Evolutionary conservation across 2,113 vertebrate genomes (phyloP), one percentile per base, ranked within the genome.

Genomic region (Macrotus californicus): DNA sequence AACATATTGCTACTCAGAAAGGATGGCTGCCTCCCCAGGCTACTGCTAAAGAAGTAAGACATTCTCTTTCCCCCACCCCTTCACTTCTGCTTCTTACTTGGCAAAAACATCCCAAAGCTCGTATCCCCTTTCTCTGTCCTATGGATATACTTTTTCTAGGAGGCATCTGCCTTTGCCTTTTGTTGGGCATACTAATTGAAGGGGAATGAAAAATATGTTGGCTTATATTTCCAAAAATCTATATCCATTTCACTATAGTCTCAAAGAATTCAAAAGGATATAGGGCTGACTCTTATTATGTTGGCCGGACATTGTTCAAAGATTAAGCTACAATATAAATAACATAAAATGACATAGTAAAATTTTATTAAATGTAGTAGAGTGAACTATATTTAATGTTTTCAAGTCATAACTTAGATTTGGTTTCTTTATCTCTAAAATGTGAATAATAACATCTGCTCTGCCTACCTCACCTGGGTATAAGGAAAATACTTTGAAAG

Each of bases 401-500:
- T 61, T n/a, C 9, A 92, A 94, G 79, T 70, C 52, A 84, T 91
- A 87, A 87, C 46, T 84, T 85, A 92, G 66, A 24, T 29, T 92
- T 88, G 64, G 34, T 67, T 86, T 93, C 69, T 94, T 79, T 54
- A 82, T 90, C 43, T 87, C 29, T 79, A 96, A 87, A 92, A 94
- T 84, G 48, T 77, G 48, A 16, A 81, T 94, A 93, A 94, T 75
- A 92, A 94, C 59, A 90, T 48, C 81, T 95, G 85, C 24, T 97
- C 80, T 95, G 43, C 19, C 81, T 52, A 69, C 36, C 6, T 97
- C 61, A 88, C 16, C 31, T 36, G 26, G 43, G 24, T 88, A 2
- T 92, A 95, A 87, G 54, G 52, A 92, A 97, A 95, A 84, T 29
- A 77, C 85, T 91, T 81, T 64, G 48, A 94, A 93, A 87, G 39